Evolutionary conservation across 2,113 vertebrate species (phyloP).

Genomic region (Alligator sinensis): DNA sequence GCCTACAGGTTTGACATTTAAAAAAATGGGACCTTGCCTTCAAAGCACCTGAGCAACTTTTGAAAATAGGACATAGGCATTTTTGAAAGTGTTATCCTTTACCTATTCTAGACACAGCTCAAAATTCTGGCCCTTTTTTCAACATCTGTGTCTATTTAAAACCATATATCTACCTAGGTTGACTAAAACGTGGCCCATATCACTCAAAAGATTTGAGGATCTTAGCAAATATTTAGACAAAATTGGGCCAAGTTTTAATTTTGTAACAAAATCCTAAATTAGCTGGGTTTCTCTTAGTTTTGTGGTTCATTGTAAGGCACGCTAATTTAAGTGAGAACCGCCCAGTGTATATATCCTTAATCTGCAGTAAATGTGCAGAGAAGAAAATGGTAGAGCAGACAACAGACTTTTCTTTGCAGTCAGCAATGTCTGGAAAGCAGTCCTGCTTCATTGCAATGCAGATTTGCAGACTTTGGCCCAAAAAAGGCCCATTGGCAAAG

Average conservation of each 20-base stretch:
- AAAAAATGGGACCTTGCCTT: neutral
- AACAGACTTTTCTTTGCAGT: constrained; percentile 49
- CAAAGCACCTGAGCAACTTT: neutral
- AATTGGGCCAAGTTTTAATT: constrained; percentile 36
- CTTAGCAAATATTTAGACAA: constrained; percentile 35
- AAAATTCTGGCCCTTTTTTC: neutral
- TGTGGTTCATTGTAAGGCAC: constrained; percentile 61
- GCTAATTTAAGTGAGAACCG: constrained; percentile 27
- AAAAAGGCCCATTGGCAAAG: constrained; percentile 70
- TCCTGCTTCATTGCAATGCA: constrained; percentile 51
- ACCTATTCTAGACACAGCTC: neutral
- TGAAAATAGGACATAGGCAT: neutral
- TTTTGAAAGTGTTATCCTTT: too few relatives aligned
- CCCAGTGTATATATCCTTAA: constrained; percentile 18
- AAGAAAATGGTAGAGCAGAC: constrained; percentile 51
- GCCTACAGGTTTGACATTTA: neutral
- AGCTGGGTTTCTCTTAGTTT: constrained; percentile 68
- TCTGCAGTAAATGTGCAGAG: constrained; percentile 55
- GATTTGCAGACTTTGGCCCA: constrained; percentile 63
- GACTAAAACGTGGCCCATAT: neutral
- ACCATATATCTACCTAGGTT: constrained; percentile 18
- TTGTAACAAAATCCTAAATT: constrained; percentile 60
- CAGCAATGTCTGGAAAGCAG: constrained; percentile 54
- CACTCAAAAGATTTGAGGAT: constrained; percentile 33
- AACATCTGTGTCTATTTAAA: neutral